Conservation (phyloP, 2,888 invertebrate genomes). For the Mythimna loreyi region DNA sequence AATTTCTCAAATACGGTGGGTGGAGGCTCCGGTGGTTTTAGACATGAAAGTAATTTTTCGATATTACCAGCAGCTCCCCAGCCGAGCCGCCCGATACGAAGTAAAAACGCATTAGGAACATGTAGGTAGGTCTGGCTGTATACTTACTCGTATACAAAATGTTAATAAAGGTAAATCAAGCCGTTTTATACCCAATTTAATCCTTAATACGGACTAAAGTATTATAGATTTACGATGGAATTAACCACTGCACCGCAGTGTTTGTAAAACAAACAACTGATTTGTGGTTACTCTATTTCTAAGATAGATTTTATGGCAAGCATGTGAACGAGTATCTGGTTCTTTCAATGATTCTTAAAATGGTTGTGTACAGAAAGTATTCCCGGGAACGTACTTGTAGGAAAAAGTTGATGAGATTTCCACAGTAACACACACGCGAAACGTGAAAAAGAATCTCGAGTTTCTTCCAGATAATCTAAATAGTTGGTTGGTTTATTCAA, state of each 20-base stretch:
- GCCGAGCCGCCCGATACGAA: constrained; percentile 14
- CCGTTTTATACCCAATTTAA: constrained; percentile 45
- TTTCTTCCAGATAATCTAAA: constrained; percentile 3
- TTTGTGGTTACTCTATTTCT: constrained; percentile 60
- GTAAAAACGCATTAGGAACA: constrained; percentile 42
- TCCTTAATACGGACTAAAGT: constrained; percentile 46
- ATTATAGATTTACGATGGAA: constrained; percentile 58
- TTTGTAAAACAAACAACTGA: constrained; percentile 54
- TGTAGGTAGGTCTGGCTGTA: constrained; percentile 7
- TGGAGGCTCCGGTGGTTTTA: constrained; percentile 41
- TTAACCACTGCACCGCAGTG: constrained; percentile 58
- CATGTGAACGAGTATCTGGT: constrained; percentile 35
- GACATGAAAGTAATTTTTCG: constrained; percentile 65
- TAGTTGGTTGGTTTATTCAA: neutral
- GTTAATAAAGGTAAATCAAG: constrained; percentile 58
- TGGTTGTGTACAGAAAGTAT: constrained; percentile 48
- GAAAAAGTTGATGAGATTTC: constrained; percentile 34
- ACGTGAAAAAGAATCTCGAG: constrained; percentile 7
- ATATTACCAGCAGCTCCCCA: constrained; percentile 50
- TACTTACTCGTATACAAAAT: constrained; percentile 28
- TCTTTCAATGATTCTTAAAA: constrained; percentile 54
- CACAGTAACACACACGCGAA: constrained; percentile 8
- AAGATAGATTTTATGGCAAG: constrained; percentile 59
- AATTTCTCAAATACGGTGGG: constrained; percentile 19
- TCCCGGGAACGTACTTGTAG: constrained; percentile 19